phyloP scores from a whole-genome alignment of 2,888 invertebrate genomes.

The Leptinotarsa peninsularis region DNA sequence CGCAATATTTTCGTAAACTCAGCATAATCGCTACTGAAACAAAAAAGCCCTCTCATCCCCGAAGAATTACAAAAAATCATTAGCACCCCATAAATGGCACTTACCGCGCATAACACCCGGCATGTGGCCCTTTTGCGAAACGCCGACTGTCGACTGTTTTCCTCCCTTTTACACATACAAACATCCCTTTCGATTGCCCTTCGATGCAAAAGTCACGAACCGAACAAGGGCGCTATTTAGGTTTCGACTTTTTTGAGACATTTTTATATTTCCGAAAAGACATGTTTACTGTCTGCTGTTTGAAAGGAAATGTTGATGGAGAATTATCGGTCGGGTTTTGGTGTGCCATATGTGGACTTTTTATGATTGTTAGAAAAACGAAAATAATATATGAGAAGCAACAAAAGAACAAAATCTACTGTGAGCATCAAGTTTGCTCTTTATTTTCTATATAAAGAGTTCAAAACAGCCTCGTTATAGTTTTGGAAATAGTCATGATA shows the following conservation, averaged over 20 bases:
- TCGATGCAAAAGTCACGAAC: slow-evolving; percentile 47
- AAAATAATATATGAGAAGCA: no score
- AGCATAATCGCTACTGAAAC: neutral
- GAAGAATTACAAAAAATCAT: slow-evolving; percentile 31
- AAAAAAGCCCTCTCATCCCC: slow-evolving; percentile 16
- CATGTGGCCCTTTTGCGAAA: slow-evolving; percentile 41
- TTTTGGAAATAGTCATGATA: no score
- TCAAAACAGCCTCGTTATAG: no score
- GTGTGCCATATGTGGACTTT: slow-evolving; percentile 38
- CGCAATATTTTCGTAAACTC: neutral
- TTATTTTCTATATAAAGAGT: no score
- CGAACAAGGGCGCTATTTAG: slow-evolving; percentile 46
- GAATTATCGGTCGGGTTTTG: slow-evolving; percentile 32
- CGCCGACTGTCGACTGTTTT: slow-evolving; percentile 41
- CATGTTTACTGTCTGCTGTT: slow-evolving; percentile 52
- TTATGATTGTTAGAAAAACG: slow-evolving; percentile 23
- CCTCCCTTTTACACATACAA: slow-evolving; percentile 36
- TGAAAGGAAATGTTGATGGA: slow-evolving; percentile 41
- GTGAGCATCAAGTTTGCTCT: no score
- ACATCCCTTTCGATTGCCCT: slow-evolving; percentile 43
- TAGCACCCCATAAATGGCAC: slow-evolving; percentile 30
- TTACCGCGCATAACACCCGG: slow-evolving; percentile 19
- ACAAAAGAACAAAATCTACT: no score
- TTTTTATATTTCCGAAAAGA: slow-evolving; percentile 60
- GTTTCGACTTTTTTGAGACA: slow-evolving; percentile 51